Conservation (phyloP, 2,113 vertebrate species). For the Stomatorhinus ivindoensis region DNA sequence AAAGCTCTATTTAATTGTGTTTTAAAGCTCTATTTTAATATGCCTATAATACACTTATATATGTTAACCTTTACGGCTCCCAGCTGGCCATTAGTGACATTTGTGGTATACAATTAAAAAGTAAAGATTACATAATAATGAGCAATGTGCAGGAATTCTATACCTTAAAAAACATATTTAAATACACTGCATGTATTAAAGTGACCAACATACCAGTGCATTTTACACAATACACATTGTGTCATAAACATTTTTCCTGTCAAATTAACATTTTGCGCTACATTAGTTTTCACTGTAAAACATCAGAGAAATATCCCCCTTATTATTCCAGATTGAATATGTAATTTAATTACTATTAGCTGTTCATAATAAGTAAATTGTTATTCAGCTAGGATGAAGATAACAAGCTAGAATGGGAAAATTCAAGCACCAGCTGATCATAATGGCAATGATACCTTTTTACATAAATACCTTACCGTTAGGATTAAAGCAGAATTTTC, state of each 20-base stretch:
- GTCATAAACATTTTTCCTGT: not conserved
- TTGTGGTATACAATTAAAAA: not conserved
- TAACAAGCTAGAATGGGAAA: not conserved
- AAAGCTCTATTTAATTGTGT: not conserved
- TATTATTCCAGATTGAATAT: slow-evolving; percentile 13
- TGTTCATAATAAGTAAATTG: slow-evolving; percentile 15
- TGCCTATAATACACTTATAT: not conserved
- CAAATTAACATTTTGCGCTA: not conserved
- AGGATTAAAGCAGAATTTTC: not conserved
- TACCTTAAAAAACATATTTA: not conserved
- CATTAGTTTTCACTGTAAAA: not conserved
- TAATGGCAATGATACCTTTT: not conserved
- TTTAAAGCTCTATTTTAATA: not conserved
- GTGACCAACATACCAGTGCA: not conserved
- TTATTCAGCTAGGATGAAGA: not conserved
- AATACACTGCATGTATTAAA: not conserved
- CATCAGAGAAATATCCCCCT: not conserved
- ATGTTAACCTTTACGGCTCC: not conserved
- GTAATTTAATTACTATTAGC: slow-evolving; percentile 15
- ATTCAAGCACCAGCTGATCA: not conserved
- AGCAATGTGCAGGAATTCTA: not conserved
- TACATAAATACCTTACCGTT: not conserved
- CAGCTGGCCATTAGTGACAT: not conserved
- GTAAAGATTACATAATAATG: not conserved
- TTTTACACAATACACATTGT: not conserved